Base-by-base conservation (phyloP, 2,888 invertebrate species). In the Callimorpha dominula region DNA sequence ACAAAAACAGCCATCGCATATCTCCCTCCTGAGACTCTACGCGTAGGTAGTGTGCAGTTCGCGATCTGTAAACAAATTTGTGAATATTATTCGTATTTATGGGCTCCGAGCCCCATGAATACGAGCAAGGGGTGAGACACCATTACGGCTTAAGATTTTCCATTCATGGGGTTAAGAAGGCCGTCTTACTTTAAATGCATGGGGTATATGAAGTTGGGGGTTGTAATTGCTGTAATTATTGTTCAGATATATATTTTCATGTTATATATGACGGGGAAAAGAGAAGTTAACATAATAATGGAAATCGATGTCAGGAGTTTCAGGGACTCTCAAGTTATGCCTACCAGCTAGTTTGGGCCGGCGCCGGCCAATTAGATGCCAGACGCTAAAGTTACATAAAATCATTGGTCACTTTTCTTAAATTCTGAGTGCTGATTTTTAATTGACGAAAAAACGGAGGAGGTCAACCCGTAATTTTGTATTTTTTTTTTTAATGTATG, bases 41-140 rank as follows among this genome's bases (percentile, higher is more conserved):
- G 79, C 73, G 74, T 60, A 78, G 79, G 74, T 60, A 78, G 79
- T 81, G 78, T 83, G 71, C 76, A 86, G 85, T 86, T 85, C 87
- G 77, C 89, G 92, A 92, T 93, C 93, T 89, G 94, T 94, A 94
- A 95, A 94, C 94, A 95, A 94, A 95, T 95, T 95, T 94, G 93
- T 89, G 93, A 93, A 93, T 92, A 94, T 94, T 95, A 94, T 94
- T 93, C 91, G 87, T 84, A 88, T 88, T 89, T 84, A 83, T 83
- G 81, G 87, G 87, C 64, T 54, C 50, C 20, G 70, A 40, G 85
- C 75, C 85, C 88, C 89, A 94, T 94, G 93, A 94, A 94, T 95
- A 91, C 88, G 80, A 84, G 87, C 68, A 91, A 92, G 89, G 94
- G 94, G 92, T 92, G 89, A 86, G 81, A 81, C 81, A 86, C 89